phyloP scores from a whole-genome alignment of 2,888 invertebrate species.

The Cheilosia impressa region DNA sequence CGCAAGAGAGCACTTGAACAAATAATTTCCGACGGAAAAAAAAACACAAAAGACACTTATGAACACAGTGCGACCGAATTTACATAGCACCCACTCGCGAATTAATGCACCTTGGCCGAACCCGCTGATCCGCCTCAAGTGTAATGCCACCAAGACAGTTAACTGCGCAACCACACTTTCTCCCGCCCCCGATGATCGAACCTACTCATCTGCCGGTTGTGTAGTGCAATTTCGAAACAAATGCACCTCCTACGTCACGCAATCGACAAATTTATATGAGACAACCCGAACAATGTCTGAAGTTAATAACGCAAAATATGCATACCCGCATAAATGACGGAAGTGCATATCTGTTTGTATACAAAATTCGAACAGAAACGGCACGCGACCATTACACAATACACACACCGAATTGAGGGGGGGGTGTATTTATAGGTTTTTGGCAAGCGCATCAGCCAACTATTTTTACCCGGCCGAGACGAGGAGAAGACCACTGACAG shows the following conservation, averaged over 20 bases:
- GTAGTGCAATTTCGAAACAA: not conserved
- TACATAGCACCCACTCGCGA: constrained; percentile 71
- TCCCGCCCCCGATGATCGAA: constrained; percentile 53
- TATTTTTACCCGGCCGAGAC: constrained; percentile 54
- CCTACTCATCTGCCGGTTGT: not conserved
- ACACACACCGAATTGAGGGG: constrained; percentile 1
- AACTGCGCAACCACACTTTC: constrained; percentile 48
- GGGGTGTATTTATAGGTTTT: constrained; percentile 23
- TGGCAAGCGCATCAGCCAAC: constrained; percentile 50
- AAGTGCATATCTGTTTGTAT: constrained; percentile 39
- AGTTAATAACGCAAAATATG: constrained; percentile 29
- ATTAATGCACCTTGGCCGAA: constrained; percentile 56
- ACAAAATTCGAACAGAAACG: constrained; percentile 19
- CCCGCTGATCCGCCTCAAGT: constrained; percentile 24
- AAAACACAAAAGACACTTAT: not conserved
- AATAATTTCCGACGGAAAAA: constrained; percentile 32
- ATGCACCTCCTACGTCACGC: constrained; percentile 39
- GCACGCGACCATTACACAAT: constrained; percentile 65
- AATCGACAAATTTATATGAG: not conserved
- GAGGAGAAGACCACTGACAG: constrained; percentile 56
- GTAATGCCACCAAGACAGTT: constrained; percentile 21
- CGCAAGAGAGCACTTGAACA: not conserved
- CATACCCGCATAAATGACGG: constrained; percentile 40
- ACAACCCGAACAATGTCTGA: not conserved
- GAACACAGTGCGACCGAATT: constrained; percentile 18